Conservation (phyloP, 2,888 invertebrate species). For the Agrotis segetum region DNA sequence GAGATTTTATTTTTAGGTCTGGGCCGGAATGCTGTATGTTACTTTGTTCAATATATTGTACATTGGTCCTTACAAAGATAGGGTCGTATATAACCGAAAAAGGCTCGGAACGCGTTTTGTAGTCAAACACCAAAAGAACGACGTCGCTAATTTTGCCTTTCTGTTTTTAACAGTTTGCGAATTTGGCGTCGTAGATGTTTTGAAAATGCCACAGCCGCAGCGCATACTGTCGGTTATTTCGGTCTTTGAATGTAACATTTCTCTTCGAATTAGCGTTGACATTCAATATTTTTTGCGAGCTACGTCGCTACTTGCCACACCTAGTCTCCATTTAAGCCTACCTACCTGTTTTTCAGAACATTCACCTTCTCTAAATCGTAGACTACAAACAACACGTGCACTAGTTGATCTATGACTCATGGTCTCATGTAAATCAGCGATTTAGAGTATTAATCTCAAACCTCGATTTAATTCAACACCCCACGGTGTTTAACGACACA, state of each 20-base stretch:
- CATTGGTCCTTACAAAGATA: too few relatives aligned
- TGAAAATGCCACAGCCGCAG: background rate
- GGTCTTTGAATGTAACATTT: background rate
- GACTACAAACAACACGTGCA: constrained; percentile 23
- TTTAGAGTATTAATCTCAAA: constrained; percentile 49
- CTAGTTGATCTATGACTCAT: constrained; percentile 34
- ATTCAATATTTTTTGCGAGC: constrained; percentile 41
- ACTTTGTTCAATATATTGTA: too few relatives aligned
- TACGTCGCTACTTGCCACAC: constrained; percentile 23
- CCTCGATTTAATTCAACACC: constrained; percentile 43
- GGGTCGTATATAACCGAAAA: too few relatives aligned
- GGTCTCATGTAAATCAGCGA: constrained; percentile 32
- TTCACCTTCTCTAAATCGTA: constrained; percentile 34
- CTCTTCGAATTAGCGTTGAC: constrained; percentile 28
- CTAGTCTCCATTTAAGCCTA: constrained; percentile 29
- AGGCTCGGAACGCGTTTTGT: too few relatives aligned
- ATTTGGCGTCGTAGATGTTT: background rate
- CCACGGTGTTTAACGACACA: constrained; percentile 50
- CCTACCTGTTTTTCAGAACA: constrained; percentile 22
- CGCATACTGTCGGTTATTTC: background rate
- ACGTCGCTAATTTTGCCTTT: background rate
- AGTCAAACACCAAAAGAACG: background rate
- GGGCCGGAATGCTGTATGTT: too few relatives aligned
- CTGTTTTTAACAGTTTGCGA: background rate
- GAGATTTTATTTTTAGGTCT: too few relatives aligned